Percentiles rank a stretch among this genome's conserved stretches.
Evolutionary conservation across 2,113 vertebrate genomes (phyloP).

Genomic region (Baryphthengus martii): DNA sequence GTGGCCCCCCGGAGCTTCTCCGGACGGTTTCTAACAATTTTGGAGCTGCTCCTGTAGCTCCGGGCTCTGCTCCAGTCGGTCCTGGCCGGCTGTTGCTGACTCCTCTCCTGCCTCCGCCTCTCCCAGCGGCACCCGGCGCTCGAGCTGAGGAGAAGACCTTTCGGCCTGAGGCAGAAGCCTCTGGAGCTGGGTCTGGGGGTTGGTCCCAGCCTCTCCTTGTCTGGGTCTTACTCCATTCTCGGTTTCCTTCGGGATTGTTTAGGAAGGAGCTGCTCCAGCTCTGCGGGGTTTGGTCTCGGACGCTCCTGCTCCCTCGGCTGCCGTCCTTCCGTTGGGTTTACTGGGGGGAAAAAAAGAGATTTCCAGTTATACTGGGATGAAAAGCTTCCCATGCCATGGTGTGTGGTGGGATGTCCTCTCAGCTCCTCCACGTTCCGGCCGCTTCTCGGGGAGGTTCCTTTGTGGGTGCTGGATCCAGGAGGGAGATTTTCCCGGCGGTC

Average conservation of each 20-base stretch:
- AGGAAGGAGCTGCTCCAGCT: neutral
- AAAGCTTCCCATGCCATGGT: neutral
- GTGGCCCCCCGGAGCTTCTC: no score
- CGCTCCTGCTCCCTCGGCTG: fast-evolving
- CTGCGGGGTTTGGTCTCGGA: neutral
- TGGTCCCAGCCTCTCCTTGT: neutral
- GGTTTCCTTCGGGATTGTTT: neutral
- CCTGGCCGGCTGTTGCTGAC: neutral
- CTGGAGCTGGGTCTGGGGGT: no score
- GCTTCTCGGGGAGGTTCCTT: neutral
- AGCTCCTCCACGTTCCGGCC: neutral
- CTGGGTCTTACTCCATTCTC: neutral
- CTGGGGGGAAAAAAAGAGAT: neutral
- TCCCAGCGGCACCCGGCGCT: neutral
- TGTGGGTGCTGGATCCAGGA: neutral
- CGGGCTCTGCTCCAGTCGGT: neutral
- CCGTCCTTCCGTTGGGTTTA: neutral
- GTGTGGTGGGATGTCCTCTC: neutral
- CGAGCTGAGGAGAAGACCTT: fast-evolving
- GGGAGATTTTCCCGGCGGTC: neutral
- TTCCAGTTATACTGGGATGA: neutral
- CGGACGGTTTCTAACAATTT: no score
- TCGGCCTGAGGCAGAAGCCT: neutral
- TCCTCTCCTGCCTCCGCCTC: neutral
- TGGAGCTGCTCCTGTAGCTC: neutral